Percentiles rank a stretch among this genome's conserved stretches.
Evolutionary conservation across 2,888 invertebrate species (phyloP).

Genomic region (Hymenopus coronatus): DNA sequence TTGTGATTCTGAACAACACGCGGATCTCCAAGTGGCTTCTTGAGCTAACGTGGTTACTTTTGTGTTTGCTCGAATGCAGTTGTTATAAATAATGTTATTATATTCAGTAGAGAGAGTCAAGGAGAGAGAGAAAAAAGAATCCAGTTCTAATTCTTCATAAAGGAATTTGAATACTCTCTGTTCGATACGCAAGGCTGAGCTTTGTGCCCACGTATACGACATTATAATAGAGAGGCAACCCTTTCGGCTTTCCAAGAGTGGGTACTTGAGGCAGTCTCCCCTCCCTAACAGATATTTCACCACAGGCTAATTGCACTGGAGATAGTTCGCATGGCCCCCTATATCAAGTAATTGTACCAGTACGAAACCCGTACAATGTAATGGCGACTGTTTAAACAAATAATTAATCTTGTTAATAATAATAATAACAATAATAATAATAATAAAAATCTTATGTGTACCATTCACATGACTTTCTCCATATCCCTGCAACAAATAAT

Average conservation of each 20-base stretch:
- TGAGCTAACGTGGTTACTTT: not conserved
- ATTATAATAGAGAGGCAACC: slow-evolving; percentile 9
- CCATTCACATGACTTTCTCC: too few relatives aligned
- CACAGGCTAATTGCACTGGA: not conserved
- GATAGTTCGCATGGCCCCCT: too few relatives aligned
- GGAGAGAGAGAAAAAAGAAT: not conserved
- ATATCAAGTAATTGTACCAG: too few relatives aligned
- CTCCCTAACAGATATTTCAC: not conserved
- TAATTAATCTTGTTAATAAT: too few relatives aligned
- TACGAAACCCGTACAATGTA: too few relatives aligned
- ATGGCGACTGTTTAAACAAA: too few relatives aligned
- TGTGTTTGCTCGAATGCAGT: not conserved
- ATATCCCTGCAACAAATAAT: too few relatives aligned
- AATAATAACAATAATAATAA: too few relatives aligned
- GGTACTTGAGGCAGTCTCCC: not conserved
- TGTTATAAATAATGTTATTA: slow-evolving; percentile 15
- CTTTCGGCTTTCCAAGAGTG: not conserved
- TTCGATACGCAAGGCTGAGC: not conserved
- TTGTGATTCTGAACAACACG: not conserved
- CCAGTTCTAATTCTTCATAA: slow-evolving; percentile 13
- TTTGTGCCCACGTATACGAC: slow-evolving; percentile 5
- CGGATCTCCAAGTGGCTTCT: not conserved
- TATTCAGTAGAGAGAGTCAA: not conserved
- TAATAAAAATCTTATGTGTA: too few relatives aligned
- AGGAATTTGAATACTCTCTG: not conserved